Percentiles rank a stretch among this genome's conserved stretches.
Conservation (phyloP, 2,797 vertebrate species). For the Paratrypauchen microcephalus region DNA sequence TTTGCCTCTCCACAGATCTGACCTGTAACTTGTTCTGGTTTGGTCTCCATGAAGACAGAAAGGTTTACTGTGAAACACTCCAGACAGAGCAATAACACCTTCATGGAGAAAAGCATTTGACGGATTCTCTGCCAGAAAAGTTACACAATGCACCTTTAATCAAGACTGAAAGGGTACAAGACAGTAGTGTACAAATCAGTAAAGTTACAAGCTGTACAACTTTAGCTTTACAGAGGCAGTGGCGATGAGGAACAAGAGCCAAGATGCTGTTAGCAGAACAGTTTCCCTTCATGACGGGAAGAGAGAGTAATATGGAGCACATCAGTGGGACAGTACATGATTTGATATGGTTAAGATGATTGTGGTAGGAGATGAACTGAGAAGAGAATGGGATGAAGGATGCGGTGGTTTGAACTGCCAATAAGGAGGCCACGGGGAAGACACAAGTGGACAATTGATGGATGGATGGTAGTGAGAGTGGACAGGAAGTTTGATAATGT, state of each 20-base stretch:
- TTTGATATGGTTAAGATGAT: slow-evolving; percentile 1
- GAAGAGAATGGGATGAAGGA: background rate
- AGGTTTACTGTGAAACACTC: too few species aligned
- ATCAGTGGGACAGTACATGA: background rate
- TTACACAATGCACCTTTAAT: background rate
- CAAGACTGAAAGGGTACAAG: background rate
- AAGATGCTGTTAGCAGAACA: background rate
- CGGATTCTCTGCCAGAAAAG: too few species aligned
- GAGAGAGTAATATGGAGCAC: background rate
- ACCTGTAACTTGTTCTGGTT: too few species aligned
- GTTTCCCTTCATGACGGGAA: background rate
- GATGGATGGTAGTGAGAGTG: background rate
- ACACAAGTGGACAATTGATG: background rate
- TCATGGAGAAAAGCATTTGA: too few species aligned
- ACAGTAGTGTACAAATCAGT: background rate
- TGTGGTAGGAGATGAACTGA: background rate
- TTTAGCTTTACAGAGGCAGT: background rate
- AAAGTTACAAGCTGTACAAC: background rate
- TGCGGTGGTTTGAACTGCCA: slow-evolving; percentile 1
- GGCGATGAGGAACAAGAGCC: background rate
- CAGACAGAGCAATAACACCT: too few species aligned
- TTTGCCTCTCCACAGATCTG: too few species aligned
- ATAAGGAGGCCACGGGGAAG: background rate
- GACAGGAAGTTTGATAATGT: background rate
- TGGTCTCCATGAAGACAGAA: too few species aligned